A percentile compares a stretch with the other conserved stretches of the same genome.
Conservation (phyloP, 2,113 vertebrate genomes). For the Channa argus region DNA sequence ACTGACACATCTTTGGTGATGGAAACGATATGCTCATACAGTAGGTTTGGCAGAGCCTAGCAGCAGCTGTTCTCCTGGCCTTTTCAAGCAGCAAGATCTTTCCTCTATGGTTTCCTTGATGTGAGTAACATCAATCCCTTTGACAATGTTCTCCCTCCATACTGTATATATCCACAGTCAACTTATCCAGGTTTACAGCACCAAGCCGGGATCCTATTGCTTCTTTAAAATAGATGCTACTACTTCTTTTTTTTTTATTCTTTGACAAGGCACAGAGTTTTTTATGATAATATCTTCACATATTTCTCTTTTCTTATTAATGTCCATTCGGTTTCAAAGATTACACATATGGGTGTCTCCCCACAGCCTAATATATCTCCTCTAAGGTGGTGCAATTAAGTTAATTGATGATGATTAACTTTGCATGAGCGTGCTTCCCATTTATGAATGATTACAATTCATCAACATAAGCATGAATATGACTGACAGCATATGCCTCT, state of each 20-base stretch:
- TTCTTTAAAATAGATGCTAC: neutral
- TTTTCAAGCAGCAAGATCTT: neutral
- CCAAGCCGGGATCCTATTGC: neutral
- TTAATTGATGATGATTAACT: conserved; percentile 37
- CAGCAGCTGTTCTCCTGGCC: conserved; percentile 33
- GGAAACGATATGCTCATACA: conserved; percentile 3
- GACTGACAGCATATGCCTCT: conserved; percentile 41
- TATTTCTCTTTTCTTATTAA: neutral
- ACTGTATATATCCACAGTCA: neutral
- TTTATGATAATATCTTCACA: neutral
- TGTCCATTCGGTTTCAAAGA: neutral
- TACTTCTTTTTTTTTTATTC: too few species aligned
- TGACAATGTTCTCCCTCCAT: neutral
- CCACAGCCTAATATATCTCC: neutral
- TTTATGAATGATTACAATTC: conserved; percentile 37
- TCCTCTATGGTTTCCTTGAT: neutral
- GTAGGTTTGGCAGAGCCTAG: conserved; percentile 26
- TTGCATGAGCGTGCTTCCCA: neutral
- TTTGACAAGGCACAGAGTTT: neutral
- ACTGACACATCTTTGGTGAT: conserved; percentile 23
- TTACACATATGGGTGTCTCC: conserved; percentile 2
- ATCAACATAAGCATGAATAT: conserved; percentile 24
- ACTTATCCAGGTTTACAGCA: neutral
- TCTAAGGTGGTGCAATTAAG: conserved; percentile 23
- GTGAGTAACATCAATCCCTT: neutral